Percentiles rank a stretch among this genome's conserved stretches.
These are phyloP conservation scores for Psammodynastes pulverulentus DNA, from an alignment of 2,113 vertebrate genomes.

Conservation along the genomic window DNA sequence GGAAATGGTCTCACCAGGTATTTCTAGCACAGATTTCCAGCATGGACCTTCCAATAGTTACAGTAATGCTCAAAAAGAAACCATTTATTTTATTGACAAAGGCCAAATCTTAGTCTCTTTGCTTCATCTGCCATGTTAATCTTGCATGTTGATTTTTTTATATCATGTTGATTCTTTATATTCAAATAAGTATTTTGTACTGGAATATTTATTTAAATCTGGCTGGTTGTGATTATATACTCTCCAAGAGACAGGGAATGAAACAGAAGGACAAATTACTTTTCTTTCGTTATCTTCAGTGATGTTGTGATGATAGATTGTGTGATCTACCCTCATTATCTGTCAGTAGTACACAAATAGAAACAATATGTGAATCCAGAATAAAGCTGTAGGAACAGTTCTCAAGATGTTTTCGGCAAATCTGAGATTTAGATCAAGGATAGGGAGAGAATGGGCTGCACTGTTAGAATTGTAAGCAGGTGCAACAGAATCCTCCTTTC, in stretches of 20 bases:
- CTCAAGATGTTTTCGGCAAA: conserved; percentile 62
- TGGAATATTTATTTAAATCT: conserved; percentile 72
- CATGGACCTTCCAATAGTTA: conserved; percentile 53
- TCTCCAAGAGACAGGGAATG: conserved; percentile 62
- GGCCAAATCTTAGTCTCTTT: conserved; percentile 52
- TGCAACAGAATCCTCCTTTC: conserved; percentile 10
- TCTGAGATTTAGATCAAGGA: conserved; percentile 62
- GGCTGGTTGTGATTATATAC: conserved; percentile 70
- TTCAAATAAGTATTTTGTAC: conserved; percentile 69
- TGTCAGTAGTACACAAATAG: conserved; percentile 59
- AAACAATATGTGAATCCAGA: conserved; percentile 67
- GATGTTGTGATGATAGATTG: conserved; percentile 66
- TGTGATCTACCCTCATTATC: conserved; percentile 70
- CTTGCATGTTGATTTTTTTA: conserved; percentile 49
- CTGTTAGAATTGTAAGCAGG: conserved; percentile 57
- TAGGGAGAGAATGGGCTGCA: conserved; percentile 30
- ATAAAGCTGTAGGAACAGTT: conserved; percentile 67
- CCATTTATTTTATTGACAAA: conserved; percentile 62
- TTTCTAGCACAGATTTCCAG: conserved; percentile 53
- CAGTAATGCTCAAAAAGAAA: conserved; percentile 52
- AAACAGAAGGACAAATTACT: conserved; percentile 71
- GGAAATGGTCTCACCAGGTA: conserved; percentile 46
- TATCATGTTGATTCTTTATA: conserved; percentile 58
- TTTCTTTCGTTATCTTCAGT: conserved; percentile 62
- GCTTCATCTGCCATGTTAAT: conserved; percentile 55